Evolutionary conservation across 2,888 invertebrate species (phyloP), one percentile per base, ranked within the genome.

Genomic region (Leucoptera coffeella): DNA sequence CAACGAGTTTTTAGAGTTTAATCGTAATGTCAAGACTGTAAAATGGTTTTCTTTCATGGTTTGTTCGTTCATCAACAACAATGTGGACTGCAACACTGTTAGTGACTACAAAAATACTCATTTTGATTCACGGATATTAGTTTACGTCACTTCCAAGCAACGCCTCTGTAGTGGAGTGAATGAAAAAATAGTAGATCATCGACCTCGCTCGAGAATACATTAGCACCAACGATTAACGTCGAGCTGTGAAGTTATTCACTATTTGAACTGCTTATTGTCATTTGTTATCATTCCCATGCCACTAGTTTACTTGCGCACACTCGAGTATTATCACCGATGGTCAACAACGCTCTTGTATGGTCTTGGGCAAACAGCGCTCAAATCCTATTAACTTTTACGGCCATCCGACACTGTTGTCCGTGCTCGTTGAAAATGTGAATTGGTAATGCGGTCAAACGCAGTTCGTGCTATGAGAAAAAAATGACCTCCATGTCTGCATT

Each of bases 231-330:
- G 38, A 40, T 44, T 41, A 41, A 36, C 37, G 28, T 29, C 33
- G 38, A 35, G 38, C 39, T 35, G 41, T 35, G 37, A 36, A 32
- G 35, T 35, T 35, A 37, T 37, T 37, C 34, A 28, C 26, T 39
- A 38, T 45, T 40, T 42, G 37, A 38, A 25, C 32, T 32, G 34
- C 28, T 37, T 35, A 39, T 43, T 37, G 35, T 38, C 37, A 32
- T 34, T 35, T 29, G 35, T 40, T 43, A 41, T 39, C 37, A 30
- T 35, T 35, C 34, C 30, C 37, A 37, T 38, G 26, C 19, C 17
- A 17, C 6, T 17, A 17, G 17, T 17, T 17, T 9, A 21, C 25
- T 26, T 12, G 25, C 26, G 26, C 26, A 28, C 29, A 28, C 30
- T 30, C 34, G 32, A 36, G 33, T 38, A 34, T 36, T 30, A 34